Conservation (phyloP, 2,113 vertebrate genomes). For the Rhipidura dahli region DNA sequence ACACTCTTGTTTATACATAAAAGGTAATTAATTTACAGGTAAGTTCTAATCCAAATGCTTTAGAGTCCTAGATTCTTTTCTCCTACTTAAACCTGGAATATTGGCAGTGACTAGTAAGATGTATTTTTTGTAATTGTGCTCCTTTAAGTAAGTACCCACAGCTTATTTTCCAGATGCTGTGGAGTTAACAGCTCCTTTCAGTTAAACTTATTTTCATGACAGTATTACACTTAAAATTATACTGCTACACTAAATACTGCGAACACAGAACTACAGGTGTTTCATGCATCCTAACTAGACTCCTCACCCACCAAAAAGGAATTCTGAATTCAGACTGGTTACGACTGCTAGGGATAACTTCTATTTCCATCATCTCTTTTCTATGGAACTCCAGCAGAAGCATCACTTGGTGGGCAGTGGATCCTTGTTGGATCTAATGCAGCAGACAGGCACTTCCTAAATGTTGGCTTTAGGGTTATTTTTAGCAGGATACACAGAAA, state of each 20-base stretch:
- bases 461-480: not conserved
- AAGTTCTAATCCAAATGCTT: not conserved
- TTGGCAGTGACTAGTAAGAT: not conserved
- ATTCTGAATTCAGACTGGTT: not conserved
- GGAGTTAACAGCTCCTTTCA: not conserved
- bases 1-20: not conserved
- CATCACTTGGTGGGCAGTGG: not conserved
- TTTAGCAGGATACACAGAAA: not conserved
- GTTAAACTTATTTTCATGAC: not conserved
- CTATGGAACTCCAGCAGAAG: fast-evolving
- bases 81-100: not conserved
- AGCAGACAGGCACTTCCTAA: not conserved
- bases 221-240: not conserved
- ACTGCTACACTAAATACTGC: not conserved
- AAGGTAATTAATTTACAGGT: not conserved
- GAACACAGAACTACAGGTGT: not conserved
- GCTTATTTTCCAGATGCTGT: not conserved
- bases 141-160: not conserved
- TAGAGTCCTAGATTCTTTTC: not conserved
- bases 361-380: not conserved
- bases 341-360: not conserved
- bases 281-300: not conserved
- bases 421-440: fast-evolving
- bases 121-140: not conserved
- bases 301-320: not conserved